Base-by-base conservation (phyloP, 2,113 vertebrate genomes). In the Cavia porcellus region DNA sequence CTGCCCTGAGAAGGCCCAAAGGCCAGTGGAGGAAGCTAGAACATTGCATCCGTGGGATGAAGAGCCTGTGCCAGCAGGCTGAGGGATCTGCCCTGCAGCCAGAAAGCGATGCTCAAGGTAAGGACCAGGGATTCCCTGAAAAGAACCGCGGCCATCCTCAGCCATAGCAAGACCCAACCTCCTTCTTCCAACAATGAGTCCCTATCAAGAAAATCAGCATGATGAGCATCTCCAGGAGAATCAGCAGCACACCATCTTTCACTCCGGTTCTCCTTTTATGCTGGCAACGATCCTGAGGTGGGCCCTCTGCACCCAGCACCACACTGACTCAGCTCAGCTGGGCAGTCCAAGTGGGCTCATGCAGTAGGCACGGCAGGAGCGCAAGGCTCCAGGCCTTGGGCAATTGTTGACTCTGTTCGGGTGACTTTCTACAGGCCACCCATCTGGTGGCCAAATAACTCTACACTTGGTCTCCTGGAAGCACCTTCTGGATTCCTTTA, bases 321-420 rank as follows among this genome's bases (percentile, higher is more conserved):
- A 12, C 15, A 4, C 32, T 70, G 66, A n/a, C 3, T n/a, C 66
- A n/a, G 35, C 19, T 3, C 66, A n/a, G 15, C 66, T 17, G 35
- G 66, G 66, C 19, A 3, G 19, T n/a, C 32, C 66, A n/a, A 17
- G 35, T 5, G 17, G 32, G 7, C 35, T 35, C 66, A 25, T 10
- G 14, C 13, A 5, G 28, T 42, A 3, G 55, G 38, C 62, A 13
- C 35, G 42, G 32, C 64, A 32, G 10, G 10, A 79, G 19, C 3
- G 50, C 52, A 5, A 0, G 3, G 32, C 30, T 82, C 55, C 8
- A 7, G 42, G 9, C 19, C 25, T 10, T 3, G 0, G 9, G 3
- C 32, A 59, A 1, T 3, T 35, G 1, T 32, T 22, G 13, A 28
- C 8, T 47, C 62, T 62, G 22, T 24, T 70, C 50, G 7, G 4